Base-by-base conservation (phyloP, 2,797 vertebrate genomes). In the Helostoma temminkii region DNA sequence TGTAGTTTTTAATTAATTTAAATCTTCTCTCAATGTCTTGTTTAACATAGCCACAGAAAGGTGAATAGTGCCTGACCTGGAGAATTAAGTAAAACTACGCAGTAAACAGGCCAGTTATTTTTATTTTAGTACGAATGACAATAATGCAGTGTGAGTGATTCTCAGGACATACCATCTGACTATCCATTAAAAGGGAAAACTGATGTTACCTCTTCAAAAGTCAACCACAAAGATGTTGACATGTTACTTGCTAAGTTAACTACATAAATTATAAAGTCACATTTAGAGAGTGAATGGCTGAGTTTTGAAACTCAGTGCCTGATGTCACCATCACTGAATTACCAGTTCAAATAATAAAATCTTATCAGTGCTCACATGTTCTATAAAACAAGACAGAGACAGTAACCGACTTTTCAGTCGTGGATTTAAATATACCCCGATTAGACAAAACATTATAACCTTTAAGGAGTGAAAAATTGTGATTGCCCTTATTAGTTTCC, bases 231-330 rank as follows among this genome's bases (percentile, higher is more conserved):
- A 39, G 22, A 28, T 42, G 25, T 53, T 42, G 28, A 70, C 42
- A 74, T 2, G 19, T 64, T 54, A 53, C 30, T 70, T 48, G 42
- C 48, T 48, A 9, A 49, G 22, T 58, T 2, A 0, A 22, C 37
- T 7, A 11, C 25, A 61, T 61, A n/a, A 64, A 76, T 73, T 49
- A 45, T 58, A n/a, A 42, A 53, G 34, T 78, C 41, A 14, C 46
- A 60, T 50, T 55, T 55, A 14, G 30, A 48, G 18, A 25, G 37
- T 26, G 34, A 53, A 68, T 67, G 30, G 16, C 37, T 28, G 22
- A 28, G 36, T 70, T 61, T 48, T 55, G 36, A 37, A 71, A 45
- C 11, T 42, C 24, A 25, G 48, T 5, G 6, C 18, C 30, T 70
- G 52, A 56, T 73, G 65, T 45, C 12, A 3, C 30, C 46, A 41